Base-by-base conservation (phyloP, 2,888 invertebrate genomes). In the Eumacrocentrus americanus region DNA sequence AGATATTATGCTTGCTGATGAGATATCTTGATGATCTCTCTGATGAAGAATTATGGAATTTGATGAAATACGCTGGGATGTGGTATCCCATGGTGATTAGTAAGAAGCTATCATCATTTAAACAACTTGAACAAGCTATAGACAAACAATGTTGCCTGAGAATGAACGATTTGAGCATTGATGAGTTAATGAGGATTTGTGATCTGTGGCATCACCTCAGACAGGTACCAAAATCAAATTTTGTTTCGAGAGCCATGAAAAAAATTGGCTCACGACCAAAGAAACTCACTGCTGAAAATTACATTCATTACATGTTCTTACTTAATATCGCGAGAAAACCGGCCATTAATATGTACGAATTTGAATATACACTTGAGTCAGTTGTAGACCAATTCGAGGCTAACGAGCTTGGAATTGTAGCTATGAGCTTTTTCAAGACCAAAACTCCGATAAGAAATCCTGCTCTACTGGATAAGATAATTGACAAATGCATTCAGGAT, bases 401-500 rank as follows among this genome's bases (percentile, higher is more conserved):
- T 4, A 85, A 88, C 66, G 91, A 93, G 73, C 77, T 92, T 60
- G 89, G 88, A 9, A 84, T 92, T 11, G 84, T 90, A 67, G 84
- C 88, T 3, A 87, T 91, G 86, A 91, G 89, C 0, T 91, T 90
- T 76, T 93, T 93, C 71, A 92, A 92, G 82, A 88, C 88, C 12
- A 85, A 88, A 80, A 88, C 87, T 1, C 85, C 83, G 12, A 83
- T 92, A 50, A 83, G 85, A 63, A 85, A 82, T 75, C 66, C 74
- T 2, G 72, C 78, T 0, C 70, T 90, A 40, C 54, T 87, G 0
- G 69, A 80, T 2, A 81, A 82, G 53, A 82, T 89, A 1, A 84
- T 89, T 34, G 66, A 81, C 1, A 83, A 82, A 71, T 74, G 88
- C 0, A 82, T 82, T n/a, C 73, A 81, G 6, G 81, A 87, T 63